These are phyloP conservation scores for Scaptomyza flava DNA, from an alignment of 2,888 invertebrate species.

Conservation along the genomic window DNA sequence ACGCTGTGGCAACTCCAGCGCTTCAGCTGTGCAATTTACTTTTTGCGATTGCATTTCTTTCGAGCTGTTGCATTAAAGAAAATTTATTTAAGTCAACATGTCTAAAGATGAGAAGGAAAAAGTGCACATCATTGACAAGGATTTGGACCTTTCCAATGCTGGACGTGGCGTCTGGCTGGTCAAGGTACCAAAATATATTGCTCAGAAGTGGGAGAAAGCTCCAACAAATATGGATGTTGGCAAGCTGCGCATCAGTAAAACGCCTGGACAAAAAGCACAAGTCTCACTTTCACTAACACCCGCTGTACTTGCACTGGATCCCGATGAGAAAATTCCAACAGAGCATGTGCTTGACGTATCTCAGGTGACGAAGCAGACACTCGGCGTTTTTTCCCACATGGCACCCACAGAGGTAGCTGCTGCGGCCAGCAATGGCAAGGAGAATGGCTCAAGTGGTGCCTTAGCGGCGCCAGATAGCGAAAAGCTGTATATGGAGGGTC, in stretches of 20 bases:
- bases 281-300: conserved; percentile 94
- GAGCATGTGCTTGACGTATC: conserved; percentile 96
- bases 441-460: conserved; percentile 84
- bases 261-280: conserved; percentile 92
- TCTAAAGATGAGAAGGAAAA: conserved; percentile 83
- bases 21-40: conserved; percentile 39
- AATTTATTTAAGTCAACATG: conserved; percentile 62
- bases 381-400: conserved; percentile 96
- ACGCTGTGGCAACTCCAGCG: conserved; percentile 22
- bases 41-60: conserved; percentile 33
- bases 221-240: conserved; percentile 97
- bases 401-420: conserved; percentile 86
- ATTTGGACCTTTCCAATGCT: conserved; percentile 94
- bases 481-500: conserved; percentile 95
- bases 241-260: conserved; percentile 94
- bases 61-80: conserved; percentile 10
- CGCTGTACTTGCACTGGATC: conserved; percentile 91
- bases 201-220: conserved; percentile 96
- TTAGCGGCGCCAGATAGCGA: conserved; percentile 89
- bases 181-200: conserved; percentile 98
- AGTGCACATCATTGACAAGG: conserved; percentile 89
- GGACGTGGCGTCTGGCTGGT: conserved; percentile 98
- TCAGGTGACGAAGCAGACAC: conserved; percentile 94
- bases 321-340: conserved; percentile 93
- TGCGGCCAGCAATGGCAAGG: conserved; percentile 56